Percentiles rank a stretch among this genome's conserved stretches.
Evolutionary conservation across 53 echinoderm and acorn worm species (phyloP).

Genomic region (Zoroaster sp.): DNA sequence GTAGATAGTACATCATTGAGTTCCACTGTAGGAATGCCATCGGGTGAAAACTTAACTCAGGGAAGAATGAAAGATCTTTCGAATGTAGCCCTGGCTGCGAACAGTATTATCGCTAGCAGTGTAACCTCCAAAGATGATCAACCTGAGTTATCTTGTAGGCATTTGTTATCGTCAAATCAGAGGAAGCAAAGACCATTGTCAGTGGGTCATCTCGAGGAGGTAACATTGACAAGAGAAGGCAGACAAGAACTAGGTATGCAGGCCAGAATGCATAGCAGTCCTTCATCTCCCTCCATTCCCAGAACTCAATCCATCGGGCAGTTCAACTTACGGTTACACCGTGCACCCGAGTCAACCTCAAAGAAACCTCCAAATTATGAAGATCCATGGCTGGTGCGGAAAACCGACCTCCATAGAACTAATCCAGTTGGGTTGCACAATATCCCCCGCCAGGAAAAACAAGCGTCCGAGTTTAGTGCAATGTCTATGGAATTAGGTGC

Average conservation of each 20-base stretch:
- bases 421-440: background rate
- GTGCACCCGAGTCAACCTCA: slow-evolving; percentile 22
- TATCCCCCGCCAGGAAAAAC: slow-evolving; percentile 34
- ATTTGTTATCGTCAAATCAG: background rate
- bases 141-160: background rate
- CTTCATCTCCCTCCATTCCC: background rate
- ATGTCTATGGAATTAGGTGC: slow-evolving; percentile 28
- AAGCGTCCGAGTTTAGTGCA: slow-evolving; percentile 19
- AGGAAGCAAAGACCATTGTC: slow-evolving; percentile 11
- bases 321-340: slow-evolving; percentile 69
- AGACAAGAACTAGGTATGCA: background rate
- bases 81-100: background rate
- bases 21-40: background rate
- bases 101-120: background rate
- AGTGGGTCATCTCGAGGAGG: background rate
- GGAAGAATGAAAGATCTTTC: slow-evolving; percentile 1
- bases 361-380: slow-evolving; percentile 60
- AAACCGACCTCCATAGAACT: slow-evolving; percentile 26
- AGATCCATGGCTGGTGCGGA: slow-evolving; percentile 75
- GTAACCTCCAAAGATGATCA: slow-evolving; percentile 5
- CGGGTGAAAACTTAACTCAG: background rate
- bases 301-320: slow-evolving; percentile 20
- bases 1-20: background rate
- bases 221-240: background rate
- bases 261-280: slow-evolving; percentile 13